phyloP scores from a whole-genome alignment of 2,888 invertebrate species.

The Melangyna quadrimaculata region DNA sequence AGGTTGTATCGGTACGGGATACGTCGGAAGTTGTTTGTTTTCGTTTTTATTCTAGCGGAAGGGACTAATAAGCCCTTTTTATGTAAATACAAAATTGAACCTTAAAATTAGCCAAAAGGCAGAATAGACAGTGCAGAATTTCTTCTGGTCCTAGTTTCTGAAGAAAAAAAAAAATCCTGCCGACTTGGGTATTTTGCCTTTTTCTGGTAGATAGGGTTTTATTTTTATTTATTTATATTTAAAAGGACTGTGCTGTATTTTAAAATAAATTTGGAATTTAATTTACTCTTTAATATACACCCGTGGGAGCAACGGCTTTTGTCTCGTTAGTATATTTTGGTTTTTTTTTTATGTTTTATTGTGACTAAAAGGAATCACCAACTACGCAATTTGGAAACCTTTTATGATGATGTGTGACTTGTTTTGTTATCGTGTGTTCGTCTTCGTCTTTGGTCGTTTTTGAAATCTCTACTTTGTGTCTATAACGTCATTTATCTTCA shows the following conservation, averaged over 20 bases:
- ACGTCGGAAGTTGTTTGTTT: conserved; percentile 36
- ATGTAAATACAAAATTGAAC: conserved; percentile 27
- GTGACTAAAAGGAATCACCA: neutral
- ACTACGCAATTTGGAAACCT: conserved; percentile 20
- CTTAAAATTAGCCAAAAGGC: conserved; percentile 22
- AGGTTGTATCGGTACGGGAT: neutral
- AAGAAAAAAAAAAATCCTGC: neutral
- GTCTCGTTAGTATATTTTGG: neutral
- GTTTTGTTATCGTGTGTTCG: conserved; percentile 18
- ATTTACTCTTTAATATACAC: neutral
- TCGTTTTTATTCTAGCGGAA: conserved; percentile 13
- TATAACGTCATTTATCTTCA: conserved; percentile 16
- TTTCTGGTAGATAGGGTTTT: neutral
- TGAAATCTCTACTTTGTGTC: conserved; percentile 7
- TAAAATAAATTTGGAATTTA: neutral
- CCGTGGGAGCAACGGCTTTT: neutral
- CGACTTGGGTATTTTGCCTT: neutral
- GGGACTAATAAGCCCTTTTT: conserved; percentile 25
- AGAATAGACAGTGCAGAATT: conserved; percentile 2
- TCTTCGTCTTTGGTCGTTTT: conserved; percentile 6
- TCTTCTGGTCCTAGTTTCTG: neutral
- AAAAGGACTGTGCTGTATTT: neutral
- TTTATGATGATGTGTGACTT: conserved; percentile 8
- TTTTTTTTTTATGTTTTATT: neutral
- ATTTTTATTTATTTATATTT: neutral